These are phyloP conservation scores for Callipepla californica DNA, from an alignment of 2,113 vertebrate species.

Conservation along the genomic window DNA sequence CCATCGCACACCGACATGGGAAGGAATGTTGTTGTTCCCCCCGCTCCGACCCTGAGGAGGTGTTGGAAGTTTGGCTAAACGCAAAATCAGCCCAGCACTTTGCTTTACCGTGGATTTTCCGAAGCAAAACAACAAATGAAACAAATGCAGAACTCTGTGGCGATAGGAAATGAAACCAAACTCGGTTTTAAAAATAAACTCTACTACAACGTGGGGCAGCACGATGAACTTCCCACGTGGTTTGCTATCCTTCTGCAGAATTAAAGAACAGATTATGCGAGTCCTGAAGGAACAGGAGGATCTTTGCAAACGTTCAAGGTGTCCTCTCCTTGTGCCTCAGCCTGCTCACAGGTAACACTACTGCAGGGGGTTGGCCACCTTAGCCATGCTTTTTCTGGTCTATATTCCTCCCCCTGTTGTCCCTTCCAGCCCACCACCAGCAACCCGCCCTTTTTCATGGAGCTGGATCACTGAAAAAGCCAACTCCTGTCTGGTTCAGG, in stretches of 20 bases:
- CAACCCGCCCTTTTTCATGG: background rate
- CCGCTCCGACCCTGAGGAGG: background rate
- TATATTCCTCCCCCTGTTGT: background rate
- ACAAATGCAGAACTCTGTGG: background rate
- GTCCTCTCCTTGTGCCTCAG: background rate
- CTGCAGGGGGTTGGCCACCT: accelerated
- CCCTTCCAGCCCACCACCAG: background rate
- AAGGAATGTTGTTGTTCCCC: background rate
- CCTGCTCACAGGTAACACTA: accelerated
- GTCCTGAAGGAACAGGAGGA: background rate
- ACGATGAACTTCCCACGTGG: background rate
- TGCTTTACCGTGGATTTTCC: background rate
- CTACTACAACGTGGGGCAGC: accelerated
- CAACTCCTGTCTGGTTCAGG: background rate
- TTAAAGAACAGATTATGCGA: background rate
- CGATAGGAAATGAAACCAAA: background rate
- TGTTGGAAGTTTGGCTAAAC: background rate
- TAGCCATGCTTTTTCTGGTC: background rate
- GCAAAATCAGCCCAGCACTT: background rate
- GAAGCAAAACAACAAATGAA: background rate
- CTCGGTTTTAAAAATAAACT: background rate
- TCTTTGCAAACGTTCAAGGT: background rate
- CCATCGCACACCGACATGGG: background rate
- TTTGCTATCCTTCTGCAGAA: background rate
- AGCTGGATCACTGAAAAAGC: background rate